Base-by-base conservation (phyloP, 1,140 invertebrate species). In the Dermatophagoides farinae region DNA sequence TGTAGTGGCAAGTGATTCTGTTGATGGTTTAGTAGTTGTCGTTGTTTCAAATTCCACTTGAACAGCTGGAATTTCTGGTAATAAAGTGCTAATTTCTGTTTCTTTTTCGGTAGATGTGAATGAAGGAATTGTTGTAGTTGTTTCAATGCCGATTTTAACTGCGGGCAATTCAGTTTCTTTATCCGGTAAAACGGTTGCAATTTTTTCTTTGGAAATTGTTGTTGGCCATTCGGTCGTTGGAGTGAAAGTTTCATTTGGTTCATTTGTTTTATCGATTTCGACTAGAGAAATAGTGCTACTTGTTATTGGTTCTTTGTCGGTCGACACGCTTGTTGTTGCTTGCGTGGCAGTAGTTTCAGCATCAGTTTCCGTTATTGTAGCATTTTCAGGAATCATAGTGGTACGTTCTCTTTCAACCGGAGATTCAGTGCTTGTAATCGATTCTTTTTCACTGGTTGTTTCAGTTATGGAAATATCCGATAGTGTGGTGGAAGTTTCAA, bases 181-280 rank as follows among this genome's bases (percentile, higher is more conserved):
- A n/a, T n/a, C n/a, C n/a, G n/a, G n/a, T n/a, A n/a, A n/a, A n/a
- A n/a, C n/a, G n/a, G n/a, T n/a, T n/a, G n/a, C 31, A 31, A 31
- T 31, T 4, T 2, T 31, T 31, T 31, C 31, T 31, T 31, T 31
- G 2, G 31, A 8, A 31, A 31, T 31, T 8, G 31, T 41, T n/a
- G 60, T 54, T 9, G 57, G n/a, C n/a, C n/a, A n/a, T n/a, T n/a
- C n/a, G n/a, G n/a, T n/a, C n/a, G n/a, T n/a, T n/a, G n/a, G n/a
- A n/a, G n/a, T n/a, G n/a, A n/a, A n/a, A n/a, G n/a, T n/a, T n/a
- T n/a, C n/a, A n/a, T n/a, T n/a, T n/a, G n/a, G n/a, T n/a, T n/a
- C n/a, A n/a, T n/a, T 38, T 47, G 31, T 49, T 57, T 18, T 62
- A 5, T 46, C 40, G 41, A 61, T 50, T 61, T 54, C 47, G 57